These are phyloP conservation scores for Phasianus colchicus DNA, from an alignment of 2,113 vertebrate genomes.

Conservation along the genomic window DNA sequence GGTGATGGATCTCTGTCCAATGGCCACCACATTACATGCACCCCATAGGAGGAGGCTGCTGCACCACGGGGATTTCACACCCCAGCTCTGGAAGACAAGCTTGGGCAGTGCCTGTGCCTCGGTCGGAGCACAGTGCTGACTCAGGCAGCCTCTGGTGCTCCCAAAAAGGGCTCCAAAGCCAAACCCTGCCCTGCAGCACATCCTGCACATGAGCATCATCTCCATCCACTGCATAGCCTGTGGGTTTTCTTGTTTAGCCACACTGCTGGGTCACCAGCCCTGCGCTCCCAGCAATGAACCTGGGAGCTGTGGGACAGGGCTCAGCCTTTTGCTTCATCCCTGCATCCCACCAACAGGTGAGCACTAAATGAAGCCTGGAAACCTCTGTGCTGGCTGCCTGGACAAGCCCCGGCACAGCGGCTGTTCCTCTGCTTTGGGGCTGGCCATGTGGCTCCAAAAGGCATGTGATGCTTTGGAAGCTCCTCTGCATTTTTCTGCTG, in stretches of 20 bases:
- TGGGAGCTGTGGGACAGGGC: not conserved
- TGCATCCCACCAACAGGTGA: not conserved
- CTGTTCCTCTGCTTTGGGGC: not conserved
- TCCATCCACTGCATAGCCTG: not conserved
- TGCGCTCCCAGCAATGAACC: not conserved
- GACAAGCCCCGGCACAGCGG: not conserved
- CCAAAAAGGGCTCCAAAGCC: not conserved
- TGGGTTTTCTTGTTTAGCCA: no score
- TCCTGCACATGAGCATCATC: not conserved
- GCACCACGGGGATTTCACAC: not conserved
- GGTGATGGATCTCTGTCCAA: not conserved
- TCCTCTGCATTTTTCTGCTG: conserved; percentile 37
- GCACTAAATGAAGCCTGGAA: not conserved
- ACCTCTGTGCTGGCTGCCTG: fast-evolving
- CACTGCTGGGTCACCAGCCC: not conserved
- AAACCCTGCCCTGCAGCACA: not conserved
- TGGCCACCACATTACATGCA: fast-evolving
- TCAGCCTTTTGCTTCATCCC: not conserved
- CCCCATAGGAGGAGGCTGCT: not conserved
- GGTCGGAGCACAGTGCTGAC: conserved; percentile 17
- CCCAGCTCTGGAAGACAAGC: conserved; percentile 15
- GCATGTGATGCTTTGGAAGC: conserved; percentile 59
- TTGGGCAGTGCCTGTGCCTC: not conserved
- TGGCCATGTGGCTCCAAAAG: not conserved
- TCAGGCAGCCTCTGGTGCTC: not conserved